Percentiles rank a stretch among this genome's conserved stretches.
Conservation (phyloP, 37 sponge, comb jelly and placozoan species). For the Aphrocallistes beatrix region DNA sequence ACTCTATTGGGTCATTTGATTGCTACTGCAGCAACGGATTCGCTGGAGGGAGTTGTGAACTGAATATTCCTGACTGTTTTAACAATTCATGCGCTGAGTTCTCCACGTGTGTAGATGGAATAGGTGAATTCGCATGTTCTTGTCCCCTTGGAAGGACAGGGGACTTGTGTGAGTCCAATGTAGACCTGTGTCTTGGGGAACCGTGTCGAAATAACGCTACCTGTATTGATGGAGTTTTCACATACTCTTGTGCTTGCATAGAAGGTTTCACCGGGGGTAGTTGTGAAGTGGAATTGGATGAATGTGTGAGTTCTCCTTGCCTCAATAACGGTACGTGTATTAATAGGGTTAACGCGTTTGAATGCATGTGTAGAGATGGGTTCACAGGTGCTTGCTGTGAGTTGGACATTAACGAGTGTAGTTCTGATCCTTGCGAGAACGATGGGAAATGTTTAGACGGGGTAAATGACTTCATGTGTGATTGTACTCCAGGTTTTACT, state of each 20-base stretch:
- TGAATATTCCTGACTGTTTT: constrained; percentile 22
- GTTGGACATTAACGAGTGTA: constrained; percentile 18
- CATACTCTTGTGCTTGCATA: constrained; percentile 32
- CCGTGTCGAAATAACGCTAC: constrained; percentile 37
- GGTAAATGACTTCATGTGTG: neutral
- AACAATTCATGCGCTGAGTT: constrained; percentile 26
- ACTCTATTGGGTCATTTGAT: neutral
- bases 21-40: constrained; percentile 22
- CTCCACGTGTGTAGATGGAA: constrained; percentile 26
- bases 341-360: constrained; percentile 21
- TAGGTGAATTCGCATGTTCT: constrained; percentile 14
- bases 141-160: constrained; percentile 31
- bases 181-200: constrained; percentile 28
- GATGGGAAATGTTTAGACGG: constrained; percentile 23
- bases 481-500: constrained; percentile 19
- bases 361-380: constrained; percentile 21
- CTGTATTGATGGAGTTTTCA: constrained; percentile 16
- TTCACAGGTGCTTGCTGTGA: constrained; percentile 20
- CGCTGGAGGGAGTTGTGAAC: constrained; percentile 9
- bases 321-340: constrained; percentile 32
- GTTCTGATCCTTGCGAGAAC: constrained; percentile 19
- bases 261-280: constrained; percentile 25
- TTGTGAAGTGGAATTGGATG: constrained; percentile 24
- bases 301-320: constrained; percentile 28
- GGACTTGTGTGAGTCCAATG: constrained; percentile 2